A percentile compares a stretch with the other conserved stretches of the same genome.
These are phyloP conservation scores for Apaloderma vittatum DNA, from an alignment of 2,113 vertebrate species.

Conservation along the genomic window DNA sequence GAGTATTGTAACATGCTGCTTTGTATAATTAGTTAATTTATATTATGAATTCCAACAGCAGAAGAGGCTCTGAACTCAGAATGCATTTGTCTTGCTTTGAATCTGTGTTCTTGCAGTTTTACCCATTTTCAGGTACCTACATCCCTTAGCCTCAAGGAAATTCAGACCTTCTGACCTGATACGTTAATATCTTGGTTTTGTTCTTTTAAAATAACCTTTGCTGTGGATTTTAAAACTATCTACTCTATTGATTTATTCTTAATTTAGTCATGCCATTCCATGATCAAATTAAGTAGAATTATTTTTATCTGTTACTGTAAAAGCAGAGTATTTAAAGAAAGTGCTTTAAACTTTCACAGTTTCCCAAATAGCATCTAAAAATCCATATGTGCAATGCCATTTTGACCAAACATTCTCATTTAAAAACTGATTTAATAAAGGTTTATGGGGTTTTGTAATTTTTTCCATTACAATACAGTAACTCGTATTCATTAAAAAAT, in stretches of 20 bases:
- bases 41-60: neutral
- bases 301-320: conserved; percentile 33
- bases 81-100: neutral
- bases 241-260: neutral
- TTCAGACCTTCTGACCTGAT: conserved; percentile 8
- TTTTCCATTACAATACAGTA: neutral
- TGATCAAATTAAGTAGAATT: conserved; percentile 22
- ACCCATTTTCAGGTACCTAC: neutral
- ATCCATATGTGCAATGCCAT: neutral
- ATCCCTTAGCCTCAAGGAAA: neutral
- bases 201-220: conserved; percentile 4
- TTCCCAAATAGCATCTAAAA: conserved; percentile 1
- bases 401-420: neutral
- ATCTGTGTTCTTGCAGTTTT: neutral
- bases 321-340: conserved; percentile 30
- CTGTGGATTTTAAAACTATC: neutral
- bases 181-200: neutral
- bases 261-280: conserved; percentile 15
- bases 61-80: neutral
- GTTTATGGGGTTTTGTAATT: neutral
- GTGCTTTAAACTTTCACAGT: neutral
- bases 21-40: neutral
- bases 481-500: neutral
- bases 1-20: neutral
- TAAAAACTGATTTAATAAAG: neutral